phyloP scores from a whole-genome alignment of 2,888 invertebrate species.

The Drosophila greeni region DNA sequence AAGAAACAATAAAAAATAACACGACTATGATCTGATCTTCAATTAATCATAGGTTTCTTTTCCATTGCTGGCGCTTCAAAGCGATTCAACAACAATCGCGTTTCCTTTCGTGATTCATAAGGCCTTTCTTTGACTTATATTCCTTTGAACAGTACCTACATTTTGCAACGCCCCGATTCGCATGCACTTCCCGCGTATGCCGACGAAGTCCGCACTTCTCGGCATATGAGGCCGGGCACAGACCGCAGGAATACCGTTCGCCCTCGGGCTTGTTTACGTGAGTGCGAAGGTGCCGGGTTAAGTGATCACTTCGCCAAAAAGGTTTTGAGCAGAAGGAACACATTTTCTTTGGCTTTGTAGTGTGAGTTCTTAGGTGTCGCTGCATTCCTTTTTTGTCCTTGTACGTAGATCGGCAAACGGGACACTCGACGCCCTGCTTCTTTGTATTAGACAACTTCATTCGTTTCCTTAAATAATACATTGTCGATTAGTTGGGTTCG shows the following conservation, averaged over 20 bases:
- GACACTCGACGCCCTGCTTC: not conserved
- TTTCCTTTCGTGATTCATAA: not conserved
- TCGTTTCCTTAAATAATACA: not conserved
- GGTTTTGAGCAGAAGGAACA: conserved; percentile 6
- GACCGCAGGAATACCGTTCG: not conserved
- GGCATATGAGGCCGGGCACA: not conserved
- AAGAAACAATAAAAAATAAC: not conserved
- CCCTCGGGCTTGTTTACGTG: not conserved
- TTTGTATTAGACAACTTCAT: not conserved
- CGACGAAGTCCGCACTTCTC: not conserved
- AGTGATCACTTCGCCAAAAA: not conserved
- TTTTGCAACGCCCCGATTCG: not conserved
- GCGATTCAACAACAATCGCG: not conserved
- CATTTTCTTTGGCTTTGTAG: not conserved
- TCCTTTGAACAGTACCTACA: not conserved
- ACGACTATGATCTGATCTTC: not conserved
- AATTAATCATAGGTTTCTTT: not conserved
- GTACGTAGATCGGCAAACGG: not conserved
- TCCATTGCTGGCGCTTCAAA: not conserved
- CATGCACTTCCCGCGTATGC: not conserved
- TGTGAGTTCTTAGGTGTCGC: conserved; percentile 1
- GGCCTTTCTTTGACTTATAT: not conserved
- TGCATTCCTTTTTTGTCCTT: not conserved
- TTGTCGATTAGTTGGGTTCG: not conserved
- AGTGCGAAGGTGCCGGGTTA: not conserved